Base-by-base conservation (phyloP, 2,797 vertebrate genomes). In the Rhodeus uyekii region DNA sequence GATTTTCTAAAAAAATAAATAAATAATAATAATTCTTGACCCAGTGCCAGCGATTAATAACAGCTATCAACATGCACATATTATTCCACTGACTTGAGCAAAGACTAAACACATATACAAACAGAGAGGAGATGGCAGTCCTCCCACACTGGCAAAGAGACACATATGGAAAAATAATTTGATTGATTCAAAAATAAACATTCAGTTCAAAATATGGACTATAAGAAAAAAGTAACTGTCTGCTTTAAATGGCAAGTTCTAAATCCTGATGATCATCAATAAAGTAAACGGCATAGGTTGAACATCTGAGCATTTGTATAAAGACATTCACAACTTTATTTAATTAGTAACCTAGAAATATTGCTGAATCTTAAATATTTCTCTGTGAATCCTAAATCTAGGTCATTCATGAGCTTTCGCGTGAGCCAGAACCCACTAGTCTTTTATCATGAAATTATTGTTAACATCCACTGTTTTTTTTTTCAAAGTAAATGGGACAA, bases 81-180 rank as follows among this genome's bases (percentile, higher is more conserved):
- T 92, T 91, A 92, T 92, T 92, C 89, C 89, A 86, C 82, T 86
- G 83, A 87, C 87, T 90, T 92, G 77, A 90, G 90, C 87, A 88
- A 81, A 48, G 55, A 73, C 44, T 48, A 81, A 60, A 81, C n/a
- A 65, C 44, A 65, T 24, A 85, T 67, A 72, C 29, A 36, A 60
- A 60, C 67, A 71, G 50, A 72, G 67, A 39, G 64, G 3, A 38
- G 58, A 29, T 3, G 1, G 44, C 34, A 39, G 24, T 50, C 29
- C 53, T 80, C 9, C 68, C n/a, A 48, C 39, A 36, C 3, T 24
- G 39, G 50, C 36, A 60, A 76, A n/a, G 53, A 19, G 55, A 61
- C 73, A 76, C 73, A 38, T 60, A 27, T 60, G 93, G 91, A 91
- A 94, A 95, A 93, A 86, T 87, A 89, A 93, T 93, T 93, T 93